phyloP scores from a whole-genome alignment of 2,113 vertebrate genomes.

The Zapornia atra region DNA sequence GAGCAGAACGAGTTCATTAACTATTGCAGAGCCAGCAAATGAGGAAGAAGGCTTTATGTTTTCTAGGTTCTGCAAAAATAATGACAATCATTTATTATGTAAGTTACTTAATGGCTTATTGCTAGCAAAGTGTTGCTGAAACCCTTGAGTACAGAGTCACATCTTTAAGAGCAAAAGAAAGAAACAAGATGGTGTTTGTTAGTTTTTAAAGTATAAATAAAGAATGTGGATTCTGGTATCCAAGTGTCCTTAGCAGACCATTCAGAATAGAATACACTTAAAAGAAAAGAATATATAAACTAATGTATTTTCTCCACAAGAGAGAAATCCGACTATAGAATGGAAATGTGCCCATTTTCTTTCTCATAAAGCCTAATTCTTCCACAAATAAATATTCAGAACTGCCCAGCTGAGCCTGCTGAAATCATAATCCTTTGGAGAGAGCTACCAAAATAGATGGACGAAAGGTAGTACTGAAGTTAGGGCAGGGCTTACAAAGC shows the following conservation, averaged over 20 bases:
- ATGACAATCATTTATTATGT: background rate
- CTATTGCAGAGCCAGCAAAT: background rate
- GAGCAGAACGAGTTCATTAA: background rate
- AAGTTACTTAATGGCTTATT: slow-evolving; percentile 8
- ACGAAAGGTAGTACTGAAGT: background rate
- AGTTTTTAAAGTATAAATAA: background rate
- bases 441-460: background rate
- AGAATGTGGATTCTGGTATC: background rate
- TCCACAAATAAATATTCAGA: slow-evolving; percentile 50
- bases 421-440: slow-evolving; percentile 34
- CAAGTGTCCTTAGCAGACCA: background rate
- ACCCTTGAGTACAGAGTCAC: background rate
- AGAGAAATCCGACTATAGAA: slow-evolving; percentile 1
- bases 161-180: background rate
- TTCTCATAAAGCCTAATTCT: slow-evolving; percentile 21
- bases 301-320: background rate
- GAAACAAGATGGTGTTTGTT: background rate
- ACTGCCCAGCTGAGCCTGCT: background rate
- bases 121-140: background rate
- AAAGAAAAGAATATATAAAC: background rate
- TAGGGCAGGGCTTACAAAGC: slow-evolving; percentile 16
- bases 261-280: background rate
- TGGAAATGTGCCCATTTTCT: background rate
- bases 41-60: background rate
- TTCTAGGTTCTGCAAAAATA: slow-evolving; percentile 5